Conservation (phyloP, 2,888 invertebrate species). For the Drosophila recens region DNA sequence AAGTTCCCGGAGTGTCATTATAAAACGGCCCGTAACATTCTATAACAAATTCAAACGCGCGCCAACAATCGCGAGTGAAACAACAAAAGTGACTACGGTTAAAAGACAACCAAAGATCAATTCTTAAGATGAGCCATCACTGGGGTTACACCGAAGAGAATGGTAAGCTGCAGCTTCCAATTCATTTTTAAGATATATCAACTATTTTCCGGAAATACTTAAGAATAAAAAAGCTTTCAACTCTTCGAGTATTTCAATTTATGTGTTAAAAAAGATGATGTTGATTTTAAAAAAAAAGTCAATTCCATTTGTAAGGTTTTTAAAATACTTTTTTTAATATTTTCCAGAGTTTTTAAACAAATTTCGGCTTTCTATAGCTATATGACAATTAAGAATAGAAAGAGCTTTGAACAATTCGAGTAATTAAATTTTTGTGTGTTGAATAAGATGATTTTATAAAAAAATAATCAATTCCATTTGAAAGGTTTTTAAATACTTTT, state of each 20-base stretch:
- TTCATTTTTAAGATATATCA: background rate
- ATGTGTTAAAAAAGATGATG: too few species aligned
- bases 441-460: background rate
- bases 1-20: conserved; percentile 42
- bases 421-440: background rate
- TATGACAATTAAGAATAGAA: background rate
- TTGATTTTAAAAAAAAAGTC: too few species aligned
- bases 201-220: background rate
- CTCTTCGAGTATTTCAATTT: too few species aligned
- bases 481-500: background rate
- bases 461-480: background rate
- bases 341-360: too few species aligned
- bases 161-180: conserved; percentile 56
- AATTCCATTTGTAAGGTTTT: too few species aligned
- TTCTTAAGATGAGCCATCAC: conserved; percentile 72
- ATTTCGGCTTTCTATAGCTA: too few species aligned
- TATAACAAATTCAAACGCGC: conserved; percentile 50
- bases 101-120: conserved; percentile 32
- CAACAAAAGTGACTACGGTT: conserved; percentile 30
- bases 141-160: conserved; percentile 83
- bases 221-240: too few species aligned
- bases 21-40: conserved; percentile 45
- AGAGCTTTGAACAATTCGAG: background rate
- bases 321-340: too few species aligned
- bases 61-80: conserved; percentile 56